These are phyloP conservation scores for Oxyscelio sp. DNA, from an alignment of 2,888 invertebrate species.

Conservation along the genomic window DNA sequence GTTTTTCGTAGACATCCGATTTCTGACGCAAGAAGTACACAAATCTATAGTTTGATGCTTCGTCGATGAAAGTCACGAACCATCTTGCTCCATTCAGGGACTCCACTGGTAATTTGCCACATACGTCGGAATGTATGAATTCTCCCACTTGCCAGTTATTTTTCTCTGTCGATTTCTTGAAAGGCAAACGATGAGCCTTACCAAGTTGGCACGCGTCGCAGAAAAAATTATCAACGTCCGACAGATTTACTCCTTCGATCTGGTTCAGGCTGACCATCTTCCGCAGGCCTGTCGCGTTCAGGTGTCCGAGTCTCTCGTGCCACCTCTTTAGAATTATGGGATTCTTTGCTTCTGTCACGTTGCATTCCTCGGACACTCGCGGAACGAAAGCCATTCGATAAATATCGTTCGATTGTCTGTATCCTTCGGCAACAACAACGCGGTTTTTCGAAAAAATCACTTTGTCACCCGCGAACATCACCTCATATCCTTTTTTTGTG, in stretches of 20 bases:
- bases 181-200: slow-evolving; percentile 9
- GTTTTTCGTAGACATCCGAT: slow-evolving; percentile 66
- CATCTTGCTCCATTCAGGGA: slow-evolving; percentile 1
- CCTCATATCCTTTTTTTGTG: slow-evolving; percentile 19
- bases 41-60: not conserved
- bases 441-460: not conserved
- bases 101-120: not conserved
- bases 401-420: slow-evolving; percentile 5
- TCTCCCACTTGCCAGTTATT: slow-evolving; percentile 12
- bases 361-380: not conserved
- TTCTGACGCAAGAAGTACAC: slow-evolving; percentile 21
- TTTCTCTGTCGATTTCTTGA: not conserved
- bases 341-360: not conserved
- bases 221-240: slow-evolving; percentile 27
- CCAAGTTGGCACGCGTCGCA: slow-evolving; percentile 23
- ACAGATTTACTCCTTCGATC: slow-evolving; percentile 63
- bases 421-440: not conserved
- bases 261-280: slow-evolving; percentile 43
- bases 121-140: slow-evolving; percentile 30
- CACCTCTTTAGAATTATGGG: slow-evolving; percentile 35
- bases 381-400: slow-evolving; percentile 13
- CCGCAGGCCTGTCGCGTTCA: slow-evolving; percentile 54
- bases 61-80: slow-evolving; percentile 21
- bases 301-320: slow-evolving; percentile 75
- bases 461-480: not conserved